A percentile compares a stretch with the other conserved stretches of the same genome.
Conservation (phyloP, 2,888 invertebrate genomes). For the Meandrusa payeni region DNA sequence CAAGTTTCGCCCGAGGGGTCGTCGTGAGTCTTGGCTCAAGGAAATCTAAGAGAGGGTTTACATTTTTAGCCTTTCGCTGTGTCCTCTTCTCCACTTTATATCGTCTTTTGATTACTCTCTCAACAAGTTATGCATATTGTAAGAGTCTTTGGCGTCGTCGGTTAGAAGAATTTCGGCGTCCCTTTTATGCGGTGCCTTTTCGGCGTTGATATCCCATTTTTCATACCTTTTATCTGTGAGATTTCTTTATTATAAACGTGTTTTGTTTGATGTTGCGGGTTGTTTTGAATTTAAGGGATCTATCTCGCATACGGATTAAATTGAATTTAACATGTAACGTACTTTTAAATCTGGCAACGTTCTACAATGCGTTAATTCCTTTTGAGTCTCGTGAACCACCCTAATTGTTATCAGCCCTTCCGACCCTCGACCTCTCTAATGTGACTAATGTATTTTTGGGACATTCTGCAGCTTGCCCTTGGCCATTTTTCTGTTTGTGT, state of each 20-base stretch:
- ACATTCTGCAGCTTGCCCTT: constrained; percentile 79
- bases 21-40: constrained; percentile 64
- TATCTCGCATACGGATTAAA: background rate
- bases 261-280: constrained; percentile 33
- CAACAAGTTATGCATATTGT: constrained; percentile 80
- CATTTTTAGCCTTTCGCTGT: constrained; percentile 79
- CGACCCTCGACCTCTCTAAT: constrained; percentile 77
- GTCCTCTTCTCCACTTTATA: constrained; percentile 77
- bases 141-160: constrained; percentile 61
- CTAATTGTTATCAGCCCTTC: constrained; percentile 75
- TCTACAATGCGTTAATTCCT: constrained; percentile 69
- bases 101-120: constrained; percentile 80
- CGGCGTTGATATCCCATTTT: constrained; percentile 62
- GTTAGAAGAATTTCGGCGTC: constrained; percentile 63
- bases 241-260: constrained; percentile 62
- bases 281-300: background rate
- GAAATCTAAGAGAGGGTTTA: constrained; percentile 77
- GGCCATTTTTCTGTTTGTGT: constrained; percentile 76
- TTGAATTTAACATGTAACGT: constrained; percentile 1
- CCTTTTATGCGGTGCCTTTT: constrained; percentile 54
- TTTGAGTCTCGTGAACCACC: constrained; percentile 72
- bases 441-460: constrained; percentile 78
- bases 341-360: constrained; percentile 66
- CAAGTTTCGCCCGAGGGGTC: constrained; percentile 73
- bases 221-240: constrained; percentile 59